These are phyloP conservation scores for Sylvietta virens DNA, from an alignment of 2,113 vertebrate genomes.

Conservation along the genomic window DNA sequence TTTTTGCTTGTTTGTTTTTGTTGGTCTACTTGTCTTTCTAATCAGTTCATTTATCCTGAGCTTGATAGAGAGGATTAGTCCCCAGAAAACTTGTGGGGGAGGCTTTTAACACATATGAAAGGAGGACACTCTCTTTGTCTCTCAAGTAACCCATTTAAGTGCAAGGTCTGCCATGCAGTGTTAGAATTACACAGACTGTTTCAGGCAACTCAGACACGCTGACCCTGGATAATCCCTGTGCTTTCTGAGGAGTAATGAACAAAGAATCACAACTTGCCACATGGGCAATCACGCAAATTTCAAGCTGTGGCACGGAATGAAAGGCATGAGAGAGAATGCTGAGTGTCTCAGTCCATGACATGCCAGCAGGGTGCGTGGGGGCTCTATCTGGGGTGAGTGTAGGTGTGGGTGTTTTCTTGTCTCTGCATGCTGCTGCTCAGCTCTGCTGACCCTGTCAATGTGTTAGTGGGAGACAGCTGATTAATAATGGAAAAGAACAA, in stretches of 20 bases:
- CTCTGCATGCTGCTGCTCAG: background rate
- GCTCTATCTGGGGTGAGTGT: background rate
- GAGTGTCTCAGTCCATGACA: background rate
- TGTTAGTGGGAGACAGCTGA: background rate
- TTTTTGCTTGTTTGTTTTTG: background rate
- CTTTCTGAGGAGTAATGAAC: background rate
- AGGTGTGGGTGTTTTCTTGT: background rate
- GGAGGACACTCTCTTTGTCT: background rate
- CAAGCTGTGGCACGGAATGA: background rate
- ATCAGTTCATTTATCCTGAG: background rate
- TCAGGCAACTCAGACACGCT: background rate
- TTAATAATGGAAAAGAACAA: background rate
- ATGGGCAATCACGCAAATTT: background rate
- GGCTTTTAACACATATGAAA: background rate
- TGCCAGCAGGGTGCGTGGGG: rapidly evolving
- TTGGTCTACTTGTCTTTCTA: background rate
- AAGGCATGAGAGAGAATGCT: background rate
- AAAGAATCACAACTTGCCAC: background rate
- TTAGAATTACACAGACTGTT: background rate
- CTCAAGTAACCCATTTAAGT: background rate
- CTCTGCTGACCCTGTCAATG: background rate
- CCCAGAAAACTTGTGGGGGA: background rate
- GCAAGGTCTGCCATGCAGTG: background rate
- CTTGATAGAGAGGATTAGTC: background rate
- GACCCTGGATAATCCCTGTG: background rate